Evolutionary conservation across 64 coral and sea anemone species (phyloP), one percentile per base, ranked within the genome.

Genomic region (Exaiptasia diaphana): DNA sequence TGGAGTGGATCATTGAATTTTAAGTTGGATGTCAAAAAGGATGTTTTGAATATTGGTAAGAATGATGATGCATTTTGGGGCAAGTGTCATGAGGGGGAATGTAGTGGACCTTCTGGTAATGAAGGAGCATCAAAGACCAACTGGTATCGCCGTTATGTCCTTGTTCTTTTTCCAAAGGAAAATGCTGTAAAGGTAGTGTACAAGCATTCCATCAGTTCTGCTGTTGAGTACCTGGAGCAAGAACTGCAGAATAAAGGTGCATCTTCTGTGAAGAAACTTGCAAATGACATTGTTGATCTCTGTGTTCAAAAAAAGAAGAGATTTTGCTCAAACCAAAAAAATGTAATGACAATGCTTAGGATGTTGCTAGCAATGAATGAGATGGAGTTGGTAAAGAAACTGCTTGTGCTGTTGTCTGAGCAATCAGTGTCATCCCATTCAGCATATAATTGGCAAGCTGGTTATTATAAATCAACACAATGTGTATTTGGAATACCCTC

Each of bases 61-160:
- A 30, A 61, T 32, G 26, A 61, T 61, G 26, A 61, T 61, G 57
- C 27, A 24, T 61, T 61, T 26, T 79, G 76, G 76, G 76, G 76
- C 42, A 38, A 63, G 18, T 23, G 50, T 21, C 8, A 61, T 59
- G 36, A 79, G 36, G 76, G 57, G 18, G 53, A 63, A 37, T 39
- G 24, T 31, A 79, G 28, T 27, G 76, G 54, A 0, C 76, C 76
- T 25, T 38, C 76, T 61, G 76, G 76, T 39, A 79, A 79, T 29
- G 54, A 36, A 41, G 76, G 31, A 6, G 55, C 53, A 3, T 24
- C 36, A 13, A 53, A 63, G 56, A 79, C 76, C 31, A 35, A 79
- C 39, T 79, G 76, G 76, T 79, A 63, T 43, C 17, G 14, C 8
- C 36, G 34, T 38, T 79, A 79, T 39, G 76, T 37, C 18, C 54